phyloP scores from a whole-genome alignment of 2,797 vertebrate species.

The Podargus strigoides region DNA sequence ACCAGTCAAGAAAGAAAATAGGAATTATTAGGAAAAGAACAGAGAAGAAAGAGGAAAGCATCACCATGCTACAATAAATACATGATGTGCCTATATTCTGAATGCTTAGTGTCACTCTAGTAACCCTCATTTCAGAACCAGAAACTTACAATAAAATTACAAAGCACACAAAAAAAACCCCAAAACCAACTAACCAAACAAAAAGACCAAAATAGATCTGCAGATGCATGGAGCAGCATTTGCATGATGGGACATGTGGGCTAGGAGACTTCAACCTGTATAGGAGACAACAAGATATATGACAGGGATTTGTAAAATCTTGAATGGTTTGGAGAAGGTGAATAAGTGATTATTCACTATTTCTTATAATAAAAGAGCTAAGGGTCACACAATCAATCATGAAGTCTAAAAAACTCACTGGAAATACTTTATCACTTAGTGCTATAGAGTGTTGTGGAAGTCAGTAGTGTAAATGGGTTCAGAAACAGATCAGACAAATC shows the following conservation, averaged over 20 bases:
- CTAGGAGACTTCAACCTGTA: background rate
- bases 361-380: background rate
- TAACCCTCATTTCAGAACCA: background rate
- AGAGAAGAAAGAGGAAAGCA: background rate
- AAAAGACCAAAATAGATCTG: background rate
- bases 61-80: background rate
- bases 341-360: background rate
- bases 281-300: background rate
- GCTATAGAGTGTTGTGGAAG: background rate
- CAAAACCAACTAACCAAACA: no score
- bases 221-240: background rate
- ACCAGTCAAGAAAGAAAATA: background rate
- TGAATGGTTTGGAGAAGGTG: background rate
- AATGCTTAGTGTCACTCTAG: background rate
- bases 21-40: background rate
- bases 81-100: rapidly evolving
- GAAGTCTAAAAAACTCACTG: background rate
- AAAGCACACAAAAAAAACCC: no score
- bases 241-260: rapidly evolving
- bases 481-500: background rate
- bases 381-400: background rate
- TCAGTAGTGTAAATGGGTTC: background rate
- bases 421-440: background rate
- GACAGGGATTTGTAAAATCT: background rate
- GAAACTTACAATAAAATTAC: background rate